These are phyloP conservation scores for Melozone crissalis DNA, from an alignment of 2,113 vertebrate species.

Conservation along the genomic window DNA sequence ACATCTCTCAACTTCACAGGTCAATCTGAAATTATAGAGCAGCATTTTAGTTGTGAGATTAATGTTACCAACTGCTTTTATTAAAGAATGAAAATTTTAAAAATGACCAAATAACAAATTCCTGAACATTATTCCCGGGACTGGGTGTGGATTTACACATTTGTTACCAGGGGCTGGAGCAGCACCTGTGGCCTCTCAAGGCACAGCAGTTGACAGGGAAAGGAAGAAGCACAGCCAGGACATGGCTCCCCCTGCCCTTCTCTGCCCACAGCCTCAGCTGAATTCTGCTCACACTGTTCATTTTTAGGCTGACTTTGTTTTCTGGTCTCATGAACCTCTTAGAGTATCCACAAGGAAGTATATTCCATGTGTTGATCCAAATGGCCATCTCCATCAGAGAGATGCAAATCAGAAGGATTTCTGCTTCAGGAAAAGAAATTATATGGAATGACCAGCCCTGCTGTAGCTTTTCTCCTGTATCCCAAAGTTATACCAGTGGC, in stretches of 20 bases:
- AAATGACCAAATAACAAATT: not conserved
- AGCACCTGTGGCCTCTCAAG: not conserved
- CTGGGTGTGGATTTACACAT: not conserved
- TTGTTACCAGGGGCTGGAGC: not conserved
- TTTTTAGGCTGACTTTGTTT: not conserved
- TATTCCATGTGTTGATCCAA: not conserved
- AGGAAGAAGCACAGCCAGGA: not conserved
- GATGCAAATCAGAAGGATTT: not conserved
- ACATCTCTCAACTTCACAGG: not conserved
- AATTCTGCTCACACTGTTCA: not conserved
- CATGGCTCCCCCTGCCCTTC: not conserved
- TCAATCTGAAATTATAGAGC: not conserved
- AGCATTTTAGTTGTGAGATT: not conserved
- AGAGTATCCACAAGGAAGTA: not conserved
- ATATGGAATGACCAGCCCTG: not conserved
- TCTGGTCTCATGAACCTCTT: not conserved
- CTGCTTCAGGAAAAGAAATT: not conserved
- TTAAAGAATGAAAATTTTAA: not conserved
- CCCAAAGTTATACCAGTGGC: not conserved
- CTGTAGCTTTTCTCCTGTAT: not conserved
- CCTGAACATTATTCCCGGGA: not conserved
- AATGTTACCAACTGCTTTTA: not conserved
- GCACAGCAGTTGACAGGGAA: not conserved
- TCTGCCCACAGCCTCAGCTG: not conserved
- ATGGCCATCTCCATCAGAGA: not conserved